Percentiles rank a stretch among this genome's conserved stretches.
phyloP scores from a whole-genome alignment of 35 echinoderm and acorn worm genomes.

The Strongylocentrotus purpuratus region DNA sequence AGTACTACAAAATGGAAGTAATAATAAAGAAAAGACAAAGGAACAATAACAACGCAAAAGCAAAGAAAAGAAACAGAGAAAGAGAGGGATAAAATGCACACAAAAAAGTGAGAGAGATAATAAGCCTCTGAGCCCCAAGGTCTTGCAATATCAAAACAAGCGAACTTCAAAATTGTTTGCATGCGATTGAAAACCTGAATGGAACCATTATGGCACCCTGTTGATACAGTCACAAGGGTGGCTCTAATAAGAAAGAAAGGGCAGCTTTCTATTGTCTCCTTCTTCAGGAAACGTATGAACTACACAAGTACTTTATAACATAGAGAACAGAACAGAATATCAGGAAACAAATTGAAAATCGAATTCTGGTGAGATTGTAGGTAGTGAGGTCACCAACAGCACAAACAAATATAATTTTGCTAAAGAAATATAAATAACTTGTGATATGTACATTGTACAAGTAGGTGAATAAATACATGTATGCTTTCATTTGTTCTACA shows the following conservation, averaged over 20 bases:
- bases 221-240: not conserved
- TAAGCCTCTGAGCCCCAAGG: not conserved
- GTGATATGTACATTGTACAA: no score
- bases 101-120: no score
- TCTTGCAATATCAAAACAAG: not conserved
- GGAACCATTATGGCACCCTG: not conserved
- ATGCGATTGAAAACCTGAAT: not conserved
- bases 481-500: no score
- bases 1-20: not conserved
- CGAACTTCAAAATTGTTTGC: not conserved
- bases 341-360: no score
- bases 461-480: no score
- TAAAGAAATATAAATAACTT: no score
- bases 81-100: not conserved
- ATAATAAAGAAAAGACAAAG: not conserved
- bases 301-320: not conserved
- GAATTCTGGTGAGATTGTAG: no score
- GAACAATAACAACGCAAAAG: not conserved
- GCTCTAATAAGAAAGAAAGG: not conserved
- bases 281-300: not conserved
- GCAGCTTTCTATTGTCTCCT: not conserved
- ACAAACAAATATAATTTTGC: no score
- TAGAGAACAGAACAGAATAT: not conserved
- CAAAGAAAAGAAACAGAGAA: not conserved
- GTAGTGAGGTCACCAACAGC: no score